phyloP scores from a whole-genome alignment of 1,140 invertebrate genomes.

The Phortica variegata region DNA sequence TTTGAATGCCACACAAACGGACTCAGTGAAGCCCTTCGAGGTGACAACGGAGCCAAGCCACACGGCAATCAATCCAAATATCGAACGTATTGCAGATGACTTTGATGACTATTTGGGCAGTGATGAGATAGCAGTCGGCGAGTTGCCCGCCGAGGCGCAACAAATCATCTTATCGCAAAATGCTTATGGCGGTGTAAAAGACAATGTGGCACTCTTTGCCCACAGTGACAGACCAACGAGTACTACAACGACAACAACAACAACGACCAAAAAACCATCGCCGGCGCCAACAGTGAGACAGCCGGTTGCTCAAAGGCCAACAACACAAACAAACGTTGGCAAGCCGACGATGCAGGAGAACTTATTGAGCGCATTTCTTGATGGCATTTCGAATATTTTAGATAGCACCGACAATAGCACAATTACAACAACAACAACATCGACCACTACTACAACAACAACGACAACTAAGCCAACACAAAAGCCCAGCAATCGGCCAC shows the following conservation, averaged over 20 bases:
- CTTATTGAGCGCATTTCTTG: conserved; percentile 30
- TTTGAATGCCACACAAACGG: not conserved
- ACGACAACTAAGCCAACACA: not conserved
- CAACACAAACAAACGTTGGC: not conserved
- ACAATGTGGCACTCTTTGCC: no score
- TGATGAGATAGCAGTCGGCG: conserved; percentile 32
- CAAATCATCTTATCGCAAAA: conserved; percentile 21
- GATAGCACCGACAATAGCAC: conserved; percentile 16
- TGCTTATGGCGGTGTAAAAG: conserved; percentile 20
- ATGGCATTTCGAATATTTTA: conserved; percentile 34
- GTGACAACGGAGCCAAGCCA: conserved; percentile 3
- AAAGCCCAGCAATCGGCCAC: conserved; percentile 9
- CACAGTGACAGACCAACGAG: not conserved
- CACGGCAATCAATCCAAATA: conserved; percentile 16
- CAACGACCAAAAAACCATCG: not conserved
- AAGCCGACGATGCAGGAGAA: not conserved
- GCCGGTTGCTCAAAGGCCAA: no score
- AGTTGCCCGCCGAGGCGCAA: conserved; percentile 39
- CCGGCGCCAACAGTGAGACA: no score
- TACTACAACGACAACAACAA: not conserved
- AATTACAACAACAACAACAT: conserved; percentile 11
- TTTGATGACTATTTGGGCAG: conserved; percentile 36
- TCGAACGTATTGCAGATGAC: conserved; percentile 40
- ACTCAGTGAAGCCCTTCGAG: conserved; percentile 14
- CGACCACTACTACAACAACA: conserved; percentile 13